Conservation (phyloP, 2,888 invertebrate genomes). For the Stenoptilia bipunctidactyla region DNA sequence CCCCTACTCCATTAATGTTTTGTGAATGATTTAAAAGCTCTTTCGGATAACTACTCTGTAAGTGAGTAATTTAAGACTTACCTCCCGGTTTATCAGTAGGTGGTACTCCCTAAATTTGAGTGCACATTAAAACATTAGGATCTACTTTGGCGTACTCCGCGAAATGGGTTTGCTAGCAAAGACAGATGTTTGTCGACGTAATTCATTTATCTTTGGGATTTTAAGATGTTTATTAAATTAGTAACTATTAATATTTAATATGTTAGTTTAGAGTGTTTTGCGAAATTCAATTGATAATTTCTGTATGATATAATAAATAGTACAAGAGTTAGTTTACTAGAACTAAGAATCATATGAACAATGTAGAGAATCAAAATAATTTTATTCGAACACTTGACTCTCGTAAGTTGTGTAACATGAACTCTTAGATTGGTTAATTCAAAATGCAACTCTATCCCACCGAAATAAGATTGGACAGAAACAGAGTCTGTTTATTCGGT, state of each 20-base stretch:
- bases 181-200: constrained; percentile 28
- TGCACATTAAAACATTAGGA: constrained; percentile 64
- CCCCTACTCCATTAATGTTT: constrained; percentile 71
- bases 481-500: background rate
- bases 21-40: constrained; percentile 73
- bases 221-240: constrained; percentile 33
- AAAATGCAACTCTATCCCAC: background rate
- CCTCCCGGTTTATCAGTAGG: constrained; percentile 63
- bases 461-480: background rate
- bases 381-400: too few species aligned
- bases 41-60: constrained; percentile 72
- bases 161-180: constrained; percentile 5
- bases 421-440: background rate
- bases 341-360: too few species aligned
- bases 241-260: background rate
- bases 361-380: too few species aligned
- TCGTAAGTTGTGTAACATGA: too few species aligned
- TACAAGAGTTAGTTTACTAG: too few species aligned
- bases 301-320: too few species aligned
- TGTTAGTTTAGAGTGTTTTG: background rate
- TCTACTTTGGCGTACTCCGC: background rate
- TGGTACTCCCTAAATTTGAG: constrained; percentile 69
- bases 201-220: constrained; percentile 24
- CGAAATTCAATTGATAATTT: background rate
- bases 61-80: constrained; percentile 71